These are phyloP conservation scores for Drosophila ironensis DNA, from an alignment of 1,140 invertebrate species.

Conservation along the genomic window DNA sequence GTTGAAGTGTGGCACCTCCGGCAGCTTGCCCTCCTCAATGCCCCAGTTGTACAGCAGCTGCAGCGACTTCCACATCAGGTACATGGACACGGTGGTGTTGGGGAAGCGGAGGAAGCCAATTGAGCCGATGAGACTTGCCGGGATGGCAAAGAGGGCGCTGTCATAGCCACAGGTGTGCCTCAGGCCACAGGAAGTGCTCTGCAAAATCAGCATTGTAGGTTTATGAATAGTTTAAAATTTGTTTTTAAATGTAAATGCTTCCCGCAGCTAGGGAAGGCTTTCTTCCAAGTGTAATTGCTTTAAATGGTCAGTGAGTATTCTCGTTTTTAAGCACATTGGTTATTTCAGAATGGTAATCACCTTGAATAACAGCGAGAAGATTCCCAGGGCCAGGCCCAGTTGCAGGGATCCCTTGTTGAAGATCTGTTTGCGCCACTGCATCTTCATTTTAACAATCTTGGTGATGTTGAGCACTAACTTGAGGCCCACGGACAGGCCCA, in stretches of 20 bases:
- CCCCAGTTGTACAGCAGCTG: slow-evolving; percentile 86
- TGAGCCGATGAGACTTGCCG: slow-evolving; percentile 86
- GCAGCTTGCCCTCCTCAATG: slow-evolving; percentile 83
- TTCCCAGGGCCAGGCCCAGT: slow-evolving; percentile 85
- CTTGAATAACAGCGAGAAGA: slow-evolving; percentile 85
- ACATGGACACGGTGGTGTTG: slow-evolving; percentile 86
- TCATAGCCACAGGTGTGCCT: slow-evolving; percentile 84
- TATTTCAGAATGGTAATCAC: slow-evolving; percentile 79
- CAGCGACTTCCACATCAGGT: slow-evolving; percentile 87
- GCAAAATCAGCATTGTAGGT: not conserved
- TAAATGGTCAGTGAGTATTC: too few species aligned
- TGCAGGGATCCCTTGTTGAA: slow-evolving; percentile 84
- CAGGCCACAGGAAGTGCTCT: slow-evolving; percentile 84
- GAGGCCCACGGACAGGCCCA: slow-evolving; percentile 84
- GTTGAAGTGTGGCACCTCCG: slow-evolving; percentile 85
- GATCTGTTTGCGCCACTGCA: slow-evolving; percentile 82
- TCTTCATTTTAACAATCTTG: slow-evolving; percentile 83
- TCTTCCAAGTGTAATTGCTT: too few species aligned
- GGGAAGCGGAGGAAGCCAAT: slow-evolving; percentile 85
- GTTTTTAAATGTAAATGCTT: too few species aligned
- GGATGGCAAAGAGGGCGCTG: slow-evolving; percentile 84
- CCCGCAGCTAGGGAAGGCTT: too few species aligned
- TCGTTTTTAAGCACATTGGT: too few species aligned
- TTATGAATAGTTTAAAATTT: too few species aligned
- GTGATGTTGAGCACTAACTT: slow-evolving; percentile 81